Percentiles rank a stretch among this genome's conserved stretches.
Evolutionary conservation across 1,140 invertebrate genomes (phyloP).

Genomic region (Arion vulgaris): DNA sequence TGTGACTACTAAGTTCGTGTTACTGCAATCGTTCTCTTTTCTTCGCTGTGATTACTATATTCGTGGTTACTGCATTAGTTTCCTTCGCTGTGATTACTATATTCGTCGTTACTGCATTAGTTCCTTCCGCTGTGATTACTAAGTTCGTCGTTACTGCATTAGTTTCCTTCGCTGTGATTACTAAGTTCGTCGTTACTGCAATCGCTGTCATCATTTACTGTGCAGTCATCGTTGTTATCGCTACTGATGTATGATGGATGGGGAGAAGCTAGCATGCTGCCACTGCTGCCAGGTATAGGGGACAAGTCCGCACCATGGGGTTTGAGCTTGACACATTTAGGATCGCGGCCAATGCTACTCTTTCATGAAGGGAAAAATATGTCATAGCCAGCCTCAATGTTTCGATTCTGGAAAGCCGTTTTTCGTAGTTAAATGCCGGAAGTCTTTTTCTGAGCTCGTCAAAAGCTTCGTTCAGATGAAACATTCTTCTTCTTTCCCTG

Average conservation of each 20-base stretch:
- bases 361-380: slow-evolving; percentile 97
- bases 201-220: slow-evolving; percentile 37
- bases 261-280: background rate
- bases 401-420: slow-evolving; percentile 78
- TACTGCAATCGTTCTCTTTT: too few relatives aligned
- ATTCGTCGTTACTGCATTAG: background rate
- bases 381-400: slow-evolving; percentile 94
- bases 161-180: slow-evolving; percentile 18
- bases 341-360: slow-evolving; percentile 78
- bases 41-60: too few relatives aligned
- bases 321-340: slow-evolving; percentile 52
- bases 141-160: too few relatives aligned
- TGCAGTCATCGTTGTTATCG: slow-evolving; percentile 10
- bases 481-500: slow-evolving; percentile 68
- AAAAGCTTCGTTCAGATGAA: slow-evolving; percentile 71
- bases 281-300: background rate
- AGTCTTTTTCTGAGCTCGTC: slow-evolving; percentile 65
- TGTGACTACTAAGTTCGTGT: too few relatives aligned
- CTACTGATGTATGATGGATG: slow-evolving; percentile 1
- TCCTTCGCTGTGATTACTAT: too few relatives aligned
- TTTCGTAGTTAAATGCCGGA: slow-evolving; percentile 68
- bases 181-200: slow-evolving; percentile 39
- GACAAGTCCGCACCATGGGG: slow-evolving; percentile 30
- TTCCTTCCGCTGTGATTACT: slow-evolving; percentile 5
- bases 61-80: too few relatives aligned